Base-by-base conservation (phyloP, 1,140 invertebrate species). In the Parasteatoda tepidariorum region DNA sequence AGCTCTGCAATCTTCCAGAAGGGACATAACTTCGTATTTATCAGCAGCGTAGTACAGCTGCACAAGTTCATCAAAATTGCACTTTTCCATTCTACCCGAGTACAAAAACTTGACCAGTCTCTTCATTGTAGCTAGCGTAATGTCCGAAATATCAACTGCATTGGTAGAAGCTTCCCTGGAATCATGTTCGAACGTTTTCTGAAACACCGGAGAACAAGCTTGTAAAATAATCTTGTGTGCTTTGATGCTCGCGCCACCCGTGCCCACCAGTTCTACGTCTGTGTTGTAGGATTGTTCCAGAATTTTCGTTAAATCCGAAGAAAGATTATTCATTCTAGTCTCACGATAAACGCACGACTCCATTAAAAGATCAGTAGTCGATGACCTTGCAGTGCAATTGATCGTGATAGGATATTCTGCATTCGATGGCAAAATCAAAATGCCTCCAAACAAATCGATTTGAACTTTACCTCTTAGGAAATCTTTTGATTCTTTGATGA, bases 141-240 rank as follows among this genome's bases (percentile, higher is more conserved):
- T 5, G 57, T 59, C 57, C 24, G 9, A 1, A 59, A 59, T 26
- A 3, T 15, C 57, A 7, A 59, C n/a, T 7, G 7, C 57, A 7
- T n/a, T 59, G 6, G 7, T 26, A 9, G 57, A 1, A n/a, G 57
- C 57, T 59, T 59, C 57, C 2, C 15, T n/a, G 15, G 24, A n/a
- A n/a, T 59, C 57, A 2, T 26, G n/a, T n/a, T 11, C 4, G 54
- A 93, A 91, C 92, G 94, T 93, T 13, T 93, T 93, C 87, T 94
- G 93, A 87, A 95, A 94, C n/a, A 94, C 93, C 4, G 93, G 93
- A 88, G 93, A 93, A 85, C 91, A 91, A 11, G 92, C 91, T 9
- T 91, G 91, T 30, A 95, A 86, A 74, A 94, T 92, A 41, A 94
- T 87, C 88, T 93, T 93, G 86, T 94, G 93, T 64, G 91, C 91